Evolutionary conservation across 2,797 vertebrate species (phyloP).

Genomic region (Sebastes wilsoni): DNA sequence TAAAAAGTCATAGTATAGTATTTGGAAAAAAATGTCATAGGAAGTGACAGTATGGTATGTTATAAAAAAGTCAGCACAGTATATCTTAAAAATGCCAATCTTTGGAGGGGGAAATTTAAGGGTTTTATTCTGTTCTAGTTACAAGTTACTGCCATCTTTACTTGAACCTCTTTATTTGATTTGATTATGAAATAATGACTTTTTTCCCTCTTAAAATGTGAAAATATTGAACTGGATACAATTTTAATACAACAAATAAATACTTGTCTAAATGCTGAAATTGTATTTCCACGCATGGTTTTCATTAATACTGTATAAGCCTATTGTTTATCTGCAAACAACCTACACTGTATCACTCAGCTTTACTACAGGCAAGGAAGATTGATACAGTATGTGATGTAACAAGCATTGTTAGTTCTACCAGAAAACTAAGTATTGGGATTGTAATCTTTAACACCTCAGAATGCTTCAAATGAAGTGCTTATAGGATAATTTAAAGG

Average conservation of each 20-base stretch:
- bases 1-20: too few species aligned
- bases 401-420: not conserved
- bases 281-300: conserved; percentile 15
- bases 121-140: too few species aligned
- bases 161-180: too few species aligned
- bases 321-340: conserved; percentile 3
- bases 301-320: conserved; percentile 1
- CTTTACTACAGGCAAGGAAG: conserved; percentile 2
- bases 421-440: not conserved
- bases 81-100: not conserved
- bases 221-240: too few species aligned
- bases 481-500: too few species aligned
- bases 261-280: not conserved
- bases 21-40: too few species aligned
- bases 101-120: too few species aligned
- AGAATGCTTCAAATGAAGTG: not conserved
- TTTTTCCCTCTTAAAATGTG: too few species aligned
- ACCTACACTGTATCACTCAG: conserved; percentile 5
- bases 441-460: not conserved
- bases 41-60: not conserved
- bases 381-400: not conserved
- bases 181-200: too few species aligned
- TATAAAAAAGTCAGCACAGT: not conserved
- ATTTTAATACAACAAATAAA: too few species aligned
- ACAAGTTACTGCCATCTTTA: not conserved